Evolutionary conservation across 2,113 vertebrate species (phyloP).

Genomic region (Periophthalmus modestus): DNA sequence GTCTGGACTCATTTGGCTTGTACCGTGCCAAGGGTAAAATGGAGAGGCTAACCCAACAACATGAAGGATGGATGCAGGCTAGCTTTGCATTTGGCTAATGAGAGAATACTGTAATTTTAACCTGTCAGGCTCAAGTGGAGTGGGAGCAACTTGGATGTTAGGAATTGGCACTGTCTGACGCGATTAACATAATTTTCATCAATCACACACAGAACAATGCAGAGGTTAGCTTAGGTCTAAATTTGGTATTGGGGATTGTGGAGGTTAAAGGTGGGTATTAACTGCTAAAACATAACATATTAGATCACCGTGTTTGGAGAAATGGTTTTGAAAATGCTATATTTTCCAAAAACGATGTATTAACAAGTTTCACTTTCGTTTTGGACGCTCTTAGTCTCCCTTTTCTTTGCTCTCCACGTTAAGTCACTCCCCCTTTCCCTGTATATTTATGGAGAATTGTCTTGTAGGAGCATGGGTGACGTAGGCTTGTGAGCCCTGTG

Average conservation of each 20-base stretch:
- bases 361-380: too few relatives aligned
- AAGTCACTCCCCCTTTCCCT: too few relatives aligned
- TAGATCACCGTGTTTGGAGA: too few relatives aligned
- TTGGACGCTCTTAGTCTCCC: too few relatives aligned
- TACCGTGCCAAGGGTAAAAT: slow-evolving; percentile 5
- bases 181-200: not conserved
- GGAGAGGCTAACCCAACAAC: not conserved
- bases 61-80: not conserved
- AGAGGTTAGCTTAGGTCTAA: not conserved
- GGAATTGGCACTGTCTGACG: not conserved
- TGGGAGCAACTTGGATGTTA: not conserved
- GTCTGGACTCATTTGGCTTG: slow-evolving; percentile 7
- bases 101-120: slow-evolving; percentile 19
- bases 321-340: too few relatives aligned
- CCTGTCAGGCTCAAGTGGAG: not conserved
- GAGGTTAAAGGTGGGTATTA: not conserved
- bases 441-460: too few relatives aligned
- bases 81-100: not conserved
- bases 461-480: too few relatives aligned
- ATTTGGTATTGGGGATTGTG: not conserved
- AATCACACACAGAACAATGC: slow-evolving; percentile 4
- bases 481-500: too few relatives aligned
- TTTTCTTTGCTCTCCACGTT: too few relatives aligned
- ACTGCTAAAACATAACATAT: too few relatives aligned
- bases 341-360: too few relatives aligned